Evolutionary conservation across 2,888 invertebrate genomes (phyloP).

Genomic region (Buathra laborator): DNA sequence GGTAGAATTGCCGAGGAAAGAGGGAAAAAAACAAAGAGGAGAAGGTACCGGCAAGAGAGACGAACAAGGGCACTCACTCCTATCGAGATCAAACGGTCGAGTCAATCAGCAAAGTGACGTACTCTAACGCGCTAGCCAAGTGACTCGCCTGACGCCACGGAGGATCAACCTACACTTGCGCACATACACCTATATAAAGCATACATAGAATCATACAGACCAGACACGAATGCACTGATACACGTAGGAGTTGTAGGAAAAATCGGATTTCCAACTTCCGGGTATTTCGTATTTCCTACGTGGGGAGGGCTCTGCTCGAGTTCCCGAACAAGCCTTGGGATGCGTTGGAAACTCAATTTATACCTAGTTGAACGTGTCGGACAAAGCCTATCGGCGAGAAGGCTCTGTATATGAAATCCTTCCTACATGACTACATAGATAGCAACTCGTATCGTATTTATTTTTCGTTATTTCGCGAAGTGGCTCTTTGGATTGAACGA

Average conservation of each 20-base stretch:
- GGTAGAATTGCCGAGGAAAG: conserved; percentile 15
- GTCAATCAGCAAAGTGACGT: conserved; percentile 51
- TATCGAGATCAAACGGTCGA: conserved; percentile 56
- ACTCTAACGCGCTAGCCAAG: conserved; percentile 25
- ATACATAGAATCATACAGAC: neutral
- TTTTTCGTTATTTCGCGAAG: neutral
- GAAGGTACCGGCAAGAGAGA: neutral
- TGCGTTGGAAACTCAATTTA: conserved; percentile 51
- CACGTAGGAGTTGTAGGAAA: conserved; percentile 20
- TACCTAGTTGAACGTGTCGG: conserved; percentile 27
- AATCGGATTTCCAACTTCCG: conserved; percentile 53
- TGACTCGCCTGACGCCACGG: conserved; percentile 9
- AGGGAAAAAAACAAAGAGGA: neutral
- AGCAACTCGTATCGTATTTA: neutral
- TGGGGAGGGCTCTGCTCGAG: neutral
- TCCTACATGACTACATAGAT: neutral
- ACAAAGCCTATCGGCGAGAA: neutral
- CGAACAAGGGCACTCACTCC: neutral
- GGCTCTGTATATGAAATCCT: neutral
- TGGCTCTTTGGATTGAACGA: no score
- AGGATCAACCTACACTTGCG: conserved; percentile 17
- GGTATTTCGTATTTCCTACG: conserved; percentile 51
- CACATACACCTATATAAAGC: neutral
- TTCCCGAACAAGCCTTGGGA: conserved; percentile 25
- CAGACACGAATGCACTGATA: neutral